Base-by-base conservation (phyloP, 2,797 vertebrate genomes). In the Myotis planiceps region DNA sequence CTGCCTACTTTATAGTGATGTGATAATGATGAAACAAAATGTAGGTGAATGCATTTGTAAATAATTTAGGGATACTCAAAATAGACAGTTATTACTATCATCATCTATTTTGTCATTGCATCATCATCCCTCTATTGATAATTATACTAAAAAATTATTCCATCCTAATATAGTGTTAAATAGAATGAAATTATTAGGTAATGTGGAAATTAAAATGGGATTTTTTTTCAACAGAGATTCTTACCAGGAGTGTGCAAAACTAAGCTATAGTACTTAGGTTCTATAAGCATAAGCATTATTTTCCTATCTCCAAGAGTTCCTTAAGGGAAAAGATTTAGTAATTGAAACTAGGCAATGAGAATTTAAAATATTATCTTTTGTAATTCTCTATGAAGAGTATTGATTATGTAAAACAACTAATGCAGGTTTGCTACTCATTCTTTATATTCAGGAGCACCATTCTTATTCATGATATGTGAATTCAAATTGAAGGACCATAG, bases 321-420 rank as follows among this genome's bases (percentile, higher is more conserved):
- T 85, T 90, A n/a, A 60, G n/a, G 32, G 9, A 55, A 76, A 96
- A 90, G 1, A 75, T 78, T 75, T 86, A 81, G 21, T 78, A 25
- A 78, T 6, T 78, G 69, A 92, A 96, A 88, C 27, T 69, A 88
- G 53, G 7, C 8, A 91, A 65, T 19, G 23, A 81, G 4, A 25
- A 78, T 18, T 96, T 92, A 96, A 81, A 93, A 93, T 65, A 78
- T n/a, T 89, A 49, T 71, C 25, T 37, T 5, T 92, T 47, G 5
- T 88, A 84, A 65, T 95, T 92, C 18, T 60, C 12, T 55, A 9
- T n/a, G 68, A 14, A 75, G 10, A 83, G 23, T 75, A 51, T 45
- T 63, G 25, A 68, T 76, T 53, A 81, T 34, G 58, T 65, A 74
- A 75, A 90, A 55, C n/a, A 90, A n/a, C 76, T 51, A 92, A 86